phyloP scores from a whole-genome alignment of 2,888 invertebrate genomes.

The Athripsodes cinereus region DNA sequence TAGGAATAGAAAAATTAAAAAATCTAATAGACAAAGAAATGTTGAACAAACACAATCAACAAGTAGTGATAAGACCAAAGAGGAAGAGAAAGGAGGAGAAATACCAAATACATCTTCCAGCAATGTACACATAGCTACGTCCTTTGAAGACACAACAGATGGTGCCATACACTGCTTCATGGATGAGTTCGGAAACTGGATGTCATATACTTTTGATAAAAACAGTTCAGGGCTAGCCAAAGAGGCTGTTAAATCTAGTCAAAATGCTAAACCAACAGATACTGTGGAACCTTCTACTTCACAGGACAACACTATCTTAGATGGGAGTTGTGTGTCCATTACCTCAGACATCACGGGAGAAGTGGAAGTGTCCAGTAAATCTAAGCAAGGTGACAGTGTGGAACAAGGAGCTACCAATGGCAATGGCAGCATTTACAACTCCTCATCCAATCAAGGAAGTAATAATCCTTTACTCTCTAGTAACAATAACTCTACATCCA shows the following conservation, averaged over 20 bases:
- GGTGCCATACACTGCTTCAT: conserved; percentile 82
- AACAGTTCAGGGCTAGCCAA: conserved; percentile 51
- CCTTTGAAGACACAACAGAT: conserved; percentile 75
- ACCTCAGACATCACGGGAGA: conserved; percentile 37
- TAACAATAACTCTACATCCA: conserved; percentile 44
- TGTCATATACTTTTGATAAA: conserved; percentile 81
- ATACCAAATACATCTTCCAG: conserved; percentile 31
- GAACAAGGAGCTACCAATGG: conserved; percentile 40
- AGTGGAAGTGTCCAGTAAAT: conserved; percentile 21
- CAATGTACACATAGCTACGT: conserved; percentile 63
- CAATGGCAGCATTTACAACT: conserved; percentile 25
- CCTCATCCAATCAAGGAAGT: conserved; percentile 46
- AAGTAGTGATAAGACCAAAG: conserved; percentile 38
- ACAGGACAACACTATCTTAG: conserved; percentile 40
- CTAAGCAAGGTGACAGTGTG: conserved; percentile 35
- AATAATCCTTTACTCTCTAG: conserved; percentile 46
- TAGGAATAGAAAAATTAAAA: conserved; percentile 50
- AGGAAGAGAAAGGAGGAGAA: conserved; percentile 35
- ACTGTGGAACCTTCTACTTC: conserved; percentile 37
- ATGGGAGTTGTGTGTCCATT: conserved; percentile 47
- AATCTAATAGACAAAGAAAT: conserved; percentile 48
- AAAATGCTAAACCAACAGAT: conserved; percentile 32
- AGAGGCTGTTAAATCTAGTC: conserved; percentile 34
- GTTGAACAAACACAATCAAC: conserved; percentile 39
- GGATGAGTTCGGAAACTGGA: conserved; percentile 82